Evolutionary conservation across 2,797 vertebrate species (phyloP), one percentile per base, ranked within the genome.

Genomic region (Aulostomus chinensis): DNA sequence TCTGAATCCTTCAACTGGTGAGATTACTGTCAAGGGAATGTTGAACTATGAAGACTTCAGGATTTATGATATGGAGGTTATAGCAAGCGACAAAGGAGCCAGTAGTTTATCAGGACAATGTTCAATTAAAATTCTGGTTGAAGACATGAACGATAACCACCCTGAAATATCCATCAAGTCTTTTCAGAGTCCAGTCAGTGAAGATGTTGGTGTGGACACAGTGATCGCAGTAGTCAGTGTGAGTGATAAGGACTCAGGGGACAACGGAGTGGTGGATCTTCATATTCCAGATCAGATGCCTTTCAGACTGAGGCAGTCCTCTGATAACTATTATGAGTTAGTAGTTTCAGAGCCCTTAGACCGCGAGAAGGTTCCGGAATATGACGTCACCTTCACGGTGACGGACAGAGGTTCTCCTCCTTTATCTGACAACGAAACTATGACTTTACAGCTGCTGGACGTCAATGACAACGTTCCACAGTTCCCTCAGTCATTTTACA

Each of bases 31-130:
- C 1, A 89, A 86, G 51, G 87, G 83, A 22, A 76, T 81, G 43
- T 65, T 92, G 25, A 91, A 93, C 60, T 93, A 89, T 50, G 91
- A 93, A 41, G 83, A 91, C 55, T 79, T 88, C 15, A 86, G 56
- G 6, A 83, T 85, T 13, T 90, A 89, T 76, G 86, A 92, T 51
- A 86, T 92, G 67, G 84, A 89, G 9, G 54, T 90, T 9, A 80
- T 89, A 16, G 90, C 89, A 2, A 82, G 66, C 9, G 90, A 92
- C 46, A 89, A 84, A 22, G 81, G 85, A 3, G 40, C 1, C 2
- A 78, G 68, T 4, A 59, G 69, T 0, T 73, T 91, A 63, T 75
- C 77, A 12, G 87, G 87, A 21, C 88, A 89, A 13, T 89, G 88
- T 42, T 86, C 65, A 34, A 16, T 91, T 5, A 78, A 69, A 33